phyloP scores from a whole-genome alignment of 2,797 vertebrate species.

The Todus mexicanus region DNA sequence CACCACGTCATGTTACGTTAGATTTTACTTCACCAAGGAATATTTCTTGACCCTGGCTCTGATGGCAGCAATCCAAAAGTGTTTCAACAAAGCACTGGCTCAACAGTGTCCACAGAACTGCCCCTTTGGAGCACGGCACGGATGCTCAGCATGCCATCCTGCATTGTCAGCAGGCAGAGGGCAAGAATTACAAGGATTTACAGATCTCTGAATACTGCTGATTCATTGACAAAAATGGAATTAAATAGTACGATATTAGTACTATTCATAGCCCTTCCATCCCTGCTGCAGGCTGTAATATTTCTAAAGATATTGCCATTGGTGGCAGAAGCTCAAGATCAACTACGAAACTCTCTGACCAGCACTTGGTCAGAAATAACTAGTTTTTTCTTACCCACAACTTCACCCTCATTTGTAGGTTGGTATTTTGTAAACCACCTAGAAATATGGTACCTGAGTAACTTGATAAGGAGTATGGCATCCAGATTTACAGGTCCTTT shows the following conservation, averaged over 20 bases:
- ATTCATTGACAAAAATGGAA: constrained; percentile 19
- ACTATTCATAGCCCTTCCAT: background rate
- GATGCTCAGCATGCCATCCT: background rate
- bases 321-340: background rate
- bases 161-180: background rate
- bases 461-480: background rate
- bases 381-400: background rate
- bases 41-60: background rate
- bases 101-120: background rate
- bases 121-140: background rate
- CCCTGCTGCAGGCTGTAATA: background rate
- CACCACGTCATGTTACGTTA: background rate
- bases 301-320: background rate
- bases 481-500: background rate
- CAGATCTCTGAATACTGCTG: background rate
- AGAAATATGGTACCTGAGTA: background rate
- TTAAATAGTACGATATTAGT: background rate
- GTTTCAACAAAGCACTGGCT: background rate
- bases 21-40: background rate
- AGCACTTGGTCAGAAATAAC: background rate
- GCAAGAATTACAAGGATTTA: background rate
- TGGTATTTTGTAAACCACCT: background rate
- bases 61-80: background rate
- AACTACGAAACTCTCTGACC: background rate
- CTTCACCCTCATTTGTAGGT: background rate